Percentiles rank a stretch among this genome's conserved stretches.
Conservation (phyloP, 2,113 vertebrate genomes). For the Callaeas wilsoni region DNA sequence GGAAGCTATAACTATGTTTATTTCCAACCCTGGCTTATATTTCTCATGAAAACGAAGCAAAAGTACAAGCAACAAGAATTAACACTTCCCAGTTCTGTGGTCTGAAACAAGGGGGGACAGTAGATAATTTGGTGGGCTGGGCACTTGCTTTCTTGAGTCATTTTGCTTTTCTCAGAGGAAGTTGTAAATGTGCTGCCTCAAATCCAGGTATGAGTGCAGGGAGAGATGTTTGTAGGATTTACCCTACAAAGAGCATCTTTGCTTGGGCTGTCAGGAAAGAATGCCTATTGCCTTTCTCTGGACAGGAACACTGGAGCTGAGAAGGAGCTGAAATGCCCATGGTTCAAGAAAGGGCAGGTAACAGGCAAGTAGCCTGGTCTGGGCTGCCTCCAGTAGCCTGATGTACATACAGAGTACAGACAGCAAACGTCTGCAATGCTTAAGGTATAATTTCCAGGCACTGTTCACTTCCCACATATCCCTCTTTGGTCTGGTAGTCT, state of each 20-base stretch:
- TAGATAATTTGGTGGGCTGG: rapidly evolving
- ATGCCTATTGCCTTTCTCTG: background rate
- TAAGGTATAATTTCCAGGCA: background rate
- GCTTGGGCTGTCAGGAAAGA: background rate
- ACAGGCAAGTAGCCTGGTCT: background rate
- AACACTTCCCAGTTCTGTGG: background rate
- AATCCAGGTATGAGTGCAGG: background rate
- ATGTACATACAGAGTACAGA: background rate
- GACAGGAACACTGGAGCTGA: background rate
- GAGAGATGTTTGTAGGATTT: background rate
- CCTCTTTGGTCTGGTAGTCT: background rate
- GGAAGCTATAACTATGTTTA: background rate
- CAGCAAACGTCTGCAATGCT: rapidly evolving
- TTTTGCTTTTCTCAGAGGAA: background rate
- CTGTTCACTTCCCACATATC: background rate
- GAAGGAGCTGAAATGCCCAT: background rate
- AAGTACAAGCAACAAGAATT: background rate
- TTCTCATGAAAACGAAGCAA: background rate
- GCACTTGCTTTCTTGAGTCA: background rate
- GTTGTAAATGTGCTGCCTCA: background rate
- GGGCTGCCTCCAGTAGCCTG: background rate
- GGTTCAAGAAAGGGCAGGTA: background rate
- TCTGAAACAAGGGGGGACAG: background rate
- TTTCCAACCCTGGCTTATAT: background rate
- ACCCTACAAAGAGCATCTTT: background rate